Evolutionary conservation across 2,888 invertebrate genomes (phyloP), one percentile per base, ranked within the genome.

Genomic region (Xestia xanthographa): DNA sequence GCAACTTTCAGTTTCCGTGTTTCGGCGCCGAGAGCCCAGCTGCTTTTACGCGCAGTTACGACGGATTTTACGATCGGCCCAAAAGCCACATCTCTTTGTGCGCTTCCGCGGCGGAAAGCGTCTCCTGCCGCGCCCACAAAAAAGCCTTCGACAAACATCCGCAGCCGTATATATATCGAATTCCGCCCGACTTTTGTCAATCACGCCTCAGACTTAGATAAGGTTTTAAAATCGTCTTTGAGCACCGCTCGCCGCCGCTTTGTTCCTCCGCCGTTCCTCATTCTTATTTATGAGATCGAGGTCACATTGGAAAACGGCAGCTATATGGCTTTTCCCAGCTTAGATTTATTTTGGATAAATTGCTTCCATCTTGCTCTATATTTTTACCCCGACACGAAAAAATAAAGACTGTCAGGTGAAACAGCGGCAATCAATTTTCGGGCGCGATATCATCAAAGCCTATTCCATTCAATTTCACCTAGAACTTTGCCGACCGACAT

Each of bases 181-280:
- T 87, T 84, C 88, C 88, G 78, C 86, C 88, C 83, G 79, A 87
- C 89, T 92, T 91, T 92, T 91, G 92, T 92, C 93, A 93, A 92
- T 93, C 94, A 93, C 91, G 90, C 88, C 90, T 86, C 83, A 83
- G 88, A 87, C 89, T 90, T 76, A 88, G 91, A 92, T 92, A 92
- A 92, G 90, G 91, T 92, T 93, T 93, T 92, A 92, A 94, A 93
- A 92, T 93, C 90, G 87, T 88, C 90, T 91, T 88, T 84, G 89
- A 87, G 87, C 86, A 87, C 83, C 82, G 87, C 88, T 90, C 86
- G 80, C 77, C 77, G 77, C 77, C 87, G 84, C 90, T 92, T 91
- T 91, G 86, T 86, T 87, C 88, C 86, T 84, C 82, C 87, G 85
- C 75, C 88, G 86, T 85, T 89, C 86, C 91, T 93, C 90, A 93